Evolutionary conservation across 1,140 invertebrate species (phyloP), one percentile per base, ranked within the genome.

Genomic region (Drosophila auraria): DNA sequence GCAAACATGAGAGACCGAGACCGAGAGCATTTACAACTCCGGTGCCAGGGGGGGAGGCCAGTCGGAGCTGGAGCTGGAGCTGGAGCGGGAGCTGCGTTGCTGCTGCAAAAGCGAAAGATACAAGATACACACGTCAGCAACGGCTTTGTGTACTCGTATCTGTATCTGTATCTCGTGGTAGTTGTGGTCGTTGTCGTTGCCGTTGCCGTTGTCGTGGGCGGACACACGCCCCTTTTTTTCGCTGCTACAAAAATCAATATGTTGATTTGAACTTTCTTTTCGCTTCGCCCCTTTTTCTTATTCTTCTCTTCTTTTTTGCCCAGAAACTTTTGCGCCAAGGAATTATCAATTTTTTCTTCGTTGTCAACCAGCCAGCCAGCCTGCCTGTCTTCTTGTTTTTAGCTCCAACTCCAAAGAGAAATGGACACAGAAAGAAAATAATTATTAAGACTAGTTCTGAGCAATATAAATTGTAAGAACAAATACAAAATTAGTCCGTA

Each of bases 91-190:
- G 36, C 54, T 12, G 54, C 12, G 27, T 5, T 11, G 27, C 51
- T 14, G 20, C 54, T 57, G 54, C 54, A 57, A 20, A 40, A 51
- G 58, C 62, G 42, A 62, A 63, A 86, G 74, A 78, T 83, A 89
- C 84, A 89, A 87, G 84, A 89, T 90, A 89, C 86, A 90, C 84
- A 89, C 81, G 86, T 89, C 78, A 84, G 84, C 70, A 53, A 59
- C 65, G 72, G 70, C 47, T 80, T 45, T 78, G 59, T 82, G 60
- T 82, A 53, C 66, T 82, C 62, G 66, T 59, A 71, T 62, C 76
- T 82, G 60, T 82, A 58, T 62, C 77, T 59, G 61, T 62, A 71
- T 62, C 76, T 61, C 58, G 53, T 73, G 49, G 56, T 73, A 70
- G 73, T 50, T 82, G 64, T 70, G 78, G 79, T 81, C 54, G 54